Percentiles rank a stretch among this genome's conserved stretches.
These are phyloP conservation scores for Babylonia areolata DNA, from an alignment of 1,140 invertebrate genomes.

Conservation along the genomic window DNA sequence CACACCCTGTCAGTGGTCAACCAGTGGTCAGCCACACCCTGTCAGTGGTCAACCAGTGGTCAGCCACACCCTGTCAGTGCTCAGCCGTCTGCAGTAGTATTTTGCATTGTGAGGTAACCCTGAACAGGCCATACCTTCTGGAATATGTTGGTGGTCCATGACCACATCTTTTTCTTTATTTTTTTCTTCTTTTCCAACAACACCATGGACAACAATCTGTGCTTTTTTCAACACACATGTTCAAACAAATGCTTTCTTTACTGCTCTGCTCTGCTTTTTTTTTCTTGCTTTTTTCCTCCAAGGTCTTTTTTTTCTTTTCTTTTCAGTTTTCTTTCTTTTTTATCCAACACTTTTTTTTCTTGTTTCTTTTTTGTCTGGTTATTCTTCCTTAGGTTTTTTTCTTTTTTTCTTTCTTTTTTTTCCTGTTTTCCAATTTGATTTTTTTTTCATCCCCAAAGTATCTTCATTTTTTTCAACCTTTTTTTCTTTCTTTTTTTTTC, in stretches of 20 bases:
- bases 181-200: constrained; percentile 20
- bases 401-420: background rate
- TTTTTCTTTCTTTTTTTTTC: constrained; percentile 15
- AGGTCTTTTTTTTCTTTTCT: background rate
- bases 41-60: too few species aligned
- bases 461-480: background rate
- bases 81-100: too few species aligned
- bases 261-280: constrained; percentile 23
- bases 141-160: constrained; percentile 43
- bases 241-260: constrained; percentile 29
- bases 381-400: background rate
- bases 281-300: background rate
- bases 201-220: constrained; percentile 16
- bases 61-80: too few species aligned
- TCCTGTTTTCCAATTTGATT: background rate
- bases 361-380: constrained; percentile 18
- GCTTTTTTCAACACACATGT: background rate
- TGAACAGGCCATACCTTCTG: constrained; percentile 5
- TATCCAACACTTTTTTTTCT: background rate
- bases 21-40: too few species aligned
- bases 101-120: constrained; percentile 26
- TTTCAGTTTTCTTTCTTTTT: background rate
- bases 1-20: too few species aligned
- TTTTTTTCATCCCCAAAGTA: constrained; percentile 4
- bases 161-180: constrained; percentile 10